Conservation (phyloP, 2,113 vertebrate genomes). For the Petrocephalus microphthalmus region DNA sequence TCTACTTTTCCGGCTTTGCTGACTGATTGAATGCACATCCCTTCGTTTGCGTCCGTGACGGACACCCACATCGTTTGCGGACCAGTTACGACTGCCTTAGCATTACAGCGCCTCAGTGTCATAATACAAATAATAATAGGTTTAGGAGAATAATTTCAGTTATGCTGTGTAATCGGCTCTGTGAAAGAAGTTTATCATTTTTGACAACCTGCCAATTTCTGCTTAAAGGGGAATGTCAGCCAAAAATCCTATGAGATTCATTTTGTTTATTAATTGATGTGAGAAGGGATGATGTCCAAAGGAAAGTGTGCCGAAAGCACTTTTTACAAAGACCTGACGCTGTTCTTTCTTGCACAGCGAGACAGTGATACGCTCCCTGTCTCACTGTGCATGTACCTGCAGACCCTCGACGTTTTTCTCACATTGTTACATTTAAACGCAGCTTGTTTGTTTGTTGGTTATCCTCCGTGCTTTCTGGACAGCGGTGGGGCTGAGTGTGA, state of each 20-base stretch:
- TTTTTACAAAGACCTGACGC: background rate
- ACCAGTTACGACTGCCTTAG: background rate
- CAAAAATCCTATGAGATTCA: background rate
- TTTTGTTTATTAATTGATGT: background rate
- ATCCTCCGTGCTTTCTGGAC: background rate
- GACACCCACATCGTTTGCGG: background rate
- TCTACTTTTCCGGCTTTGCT: conserved; percentile 46
- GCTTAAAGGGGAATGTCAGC: background rate
- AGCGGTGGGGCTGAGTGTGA: background rate
- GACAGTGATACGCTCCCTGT: background rate
- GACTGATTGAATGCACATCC: background rate
- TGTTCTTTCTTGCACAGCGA: background rate
- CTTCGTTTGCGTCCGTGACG: background rate
- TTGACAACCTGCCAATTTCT: background rate
- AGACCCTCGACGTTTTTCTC: background rate
- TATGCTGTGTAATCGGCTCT: background rate
- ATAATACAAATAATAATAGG: background rate
- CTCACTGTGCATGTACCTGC: background rate
- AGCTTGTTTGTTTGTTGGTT: background rate
- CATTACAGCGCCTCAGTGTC: background rate
- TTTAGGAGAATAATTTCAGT: background rate
- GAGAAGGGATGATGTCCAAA: background rate
- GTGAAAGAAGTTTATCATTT: background rate
- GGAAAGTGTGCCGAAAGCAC: background rate
- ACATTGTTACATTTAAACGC: background rate